Evolutionary conservation across 2,113 vertebrate genomes (phyloP), one percentile per base, ranked within the genome.

Genomic region (Panurus biarmicus): DNA sequence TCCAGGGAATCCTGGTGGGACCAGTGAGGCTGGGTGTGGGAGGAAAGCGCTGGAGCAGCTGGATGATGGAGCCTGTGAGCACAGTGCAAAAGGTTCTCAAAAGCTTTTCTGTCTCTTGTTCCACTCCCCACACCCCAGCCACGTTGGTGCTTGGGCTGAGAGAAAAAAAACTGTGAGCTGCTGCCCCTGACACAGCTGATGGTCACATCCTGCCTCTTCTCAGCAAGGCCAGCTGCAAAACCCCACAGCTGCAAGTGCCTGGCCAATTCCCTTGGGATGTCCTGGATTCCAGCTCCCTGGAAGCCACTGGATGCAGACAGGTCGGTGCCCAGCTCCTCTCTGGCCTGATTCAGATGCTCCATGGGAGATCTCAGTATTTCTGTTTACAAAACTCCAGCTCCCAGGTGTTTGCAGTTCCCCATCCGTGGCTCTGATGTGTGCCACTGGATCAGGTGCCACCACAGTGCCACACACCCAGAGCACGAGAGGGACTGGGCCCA

Each of bases 371-470:
- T 48, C 47, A 66, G 44, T 4, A 14, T n/a, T 85, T 60, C 36
- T 73, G 8, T 6, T 47, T 7, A 20, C 38, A 73, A 10, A 56
- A 14, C 22, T 54, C 12, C 64, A 17, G 2, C n/a, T 69, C 40
- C 19, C 31, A 40, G 82, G 28, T 57, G 3, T 50, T 53, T 56
- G 57, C 24, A 25, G 25, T 3, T 78, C 70, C 40, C 26, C 5
- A 2, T 4, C 8, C 5, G 0, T 18, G n/a, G 17, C 13, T 24
- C 0, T 25, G 48, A 14, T 20, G 13, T 9, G 38, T 71, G 70
- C 17, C 33, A 8, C 14, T 1, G 14, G 35, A 6, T 47, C 47
- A 45, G 66, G 57, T 28, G 38, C 58, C 8, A 4, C 12, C 3
- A 4, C 7, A 7, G 19, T 45, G 38, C 67, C 60, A 35, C 3